Base-by-base conservation (phyloP, 1,140 invertebrate species). In the Diuraphis noxia region DNA sequence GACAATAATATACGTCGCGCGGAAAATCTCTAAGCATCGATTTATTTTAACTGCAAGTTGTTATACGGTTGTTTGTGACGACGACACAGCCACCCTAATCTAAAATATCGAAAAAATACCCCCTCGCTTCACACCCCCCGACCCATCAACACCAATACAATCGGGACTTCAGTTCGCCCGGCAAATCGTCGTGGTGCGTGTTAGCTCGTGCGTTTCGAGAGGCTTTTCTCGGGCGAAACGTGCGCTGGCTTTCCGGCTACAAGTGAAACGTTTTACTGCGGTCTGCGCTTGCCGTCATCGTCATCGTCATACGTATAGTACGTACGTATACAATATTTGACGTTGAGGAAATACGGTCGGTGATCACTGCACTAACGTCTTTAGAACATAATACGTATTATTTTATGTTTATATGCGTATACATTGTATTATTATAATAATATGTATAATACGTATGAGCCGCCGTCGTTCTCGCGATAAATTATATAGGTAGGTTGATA, bases 261-360 rank as follows among this genome's bases (percentile, higher is more conserved):
- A 79, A 79, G 88, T 79, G 88, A 91, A 91, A 91, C 89, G 77
- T 91, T 91, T 91, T 90, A 90, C 72, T 46, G 72, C n/a, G 63
- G 63, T 88, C 87, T 77, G 56, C 87, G 56, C 63, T 46, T 21
- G 84, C 63, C 63, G 30, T 5, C 40, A 13, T 25, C 63, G 56
- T 41, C 63, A 40, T 41, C 63, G 36, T 40, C 46, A 46, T 17
- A 17, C 43, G 13, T 13, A 88, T 40, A 30, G 1, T 30, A 86
- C 19, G 23, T 46, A 84, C 81, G 46, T 46, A 82, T 38, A 41
- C 81, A n/a, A 41, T 84, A 30, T 43, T 82, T 40, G 41, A 82
- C 13, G 25, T 85, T 38, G 38, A 88, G 87, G 56, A 88, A 88
- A 38, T 63, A 81, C 88, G 77, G 88, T 90, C 88, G 38, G 30